Base-by-base conservation (phyloP, 1,140 invertebrate species). In the Drosophila orosa region DNA sequence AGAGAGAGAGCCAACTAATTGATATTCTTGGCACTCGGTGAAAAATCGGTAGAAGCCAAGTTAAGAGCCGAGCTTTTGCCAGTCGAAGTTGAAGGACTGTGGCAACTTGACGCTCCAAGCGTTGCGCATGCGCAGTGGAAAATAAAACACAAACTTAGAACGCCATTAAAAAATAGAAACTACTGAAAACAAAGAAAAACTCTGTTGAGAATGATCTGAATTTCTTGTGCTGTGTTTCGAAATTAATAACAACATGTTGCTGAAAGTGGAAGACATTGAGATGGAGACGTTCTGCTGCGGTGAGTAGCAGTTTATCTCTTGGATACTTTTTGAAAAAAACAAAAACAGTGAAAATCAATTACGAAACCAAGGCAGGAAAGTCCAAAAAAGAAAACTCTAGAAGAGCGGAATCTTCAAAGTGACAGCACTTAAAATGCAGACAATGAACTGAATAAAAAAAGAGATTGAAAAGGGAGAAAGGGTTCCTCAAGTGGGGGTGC, bases 221-320 rank as follows among this genome's bases (percentile, higher is more conserved):
- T 22, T 58, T 25, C 31, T 19, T 27, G 67, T 69, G 50, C 19
- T 24, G 52, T 45, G 39, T 29, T 37, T 40, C n/a, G 22, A 17
- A 66, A 66, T 42, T 37, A 50, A 31, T 47, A 37, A 25, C 45
- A 73, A 73, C 54, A 86, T 86, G 83, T 31, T 74, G 60, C 76
- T 86, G 50, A 85, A 91, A 82, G 74, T 79, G 78, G 90, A 91
- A 73, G 68, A 81, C 52, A 89, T 91, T n/a, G 90, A 91, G 62
- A 74, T 91, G 90, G 86, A 91, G 71, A 85, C 84, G 47, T 91
- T 91, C 56, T 91, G 90, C 59, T 91, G 90, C 79, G 90, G 90
- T 91, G 67, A 91, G 90, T 89, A 45, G 47, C 8, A 12, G 31
- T 58, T 35, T 67, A 35, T 35, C 24, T 55, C 25, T 37, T 6